Evolutionary conservation across 2,888 invertebrate genomes (phyloP).

Genomic region (Podotricha telesiphe): DNA sequence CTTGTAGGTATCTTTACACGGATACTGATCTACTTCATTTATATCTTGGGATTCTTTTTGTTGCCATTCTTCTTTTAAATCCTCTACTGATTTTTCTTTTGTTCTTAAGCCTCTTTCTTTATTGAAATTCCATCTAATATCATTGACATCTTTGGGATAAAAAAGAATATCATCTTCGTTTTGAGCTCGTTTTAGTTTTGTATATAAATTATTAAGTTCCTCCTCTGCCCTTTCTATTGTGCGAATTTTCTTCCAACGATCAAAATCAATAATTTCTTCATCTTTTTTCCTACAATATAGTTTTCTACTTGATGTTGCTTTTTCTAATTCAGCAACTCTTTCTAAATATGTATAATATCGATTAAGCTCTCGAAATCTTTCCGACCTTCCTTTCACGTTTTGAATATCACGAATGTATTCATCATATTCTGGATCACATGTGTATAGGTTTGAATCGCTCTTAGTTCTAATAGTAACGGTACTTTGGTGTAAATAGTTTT

Average conservation of each 20-base stretch:
- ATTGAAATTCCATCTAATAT: conserved; percentile 90
- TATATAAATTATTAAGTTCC: conserved; percentile 90
- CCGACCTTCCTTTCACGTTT: conserved; percentile 87
- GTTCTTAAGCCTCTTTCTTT: conserved; percentile 89
- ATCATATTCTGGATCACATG: conserved; percentile 85
- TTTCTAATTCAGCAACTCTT: conserved; percentile 91
- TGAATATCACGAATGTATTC: conserved; percentile 87
- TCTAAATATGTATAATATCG: conserved; percentile 93
- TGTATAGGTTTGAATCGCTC: conserved; percentile 68
- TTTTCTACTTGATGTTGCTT: conserved; percentile 87
- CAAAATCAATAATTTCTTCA: conserved; percentile 93
- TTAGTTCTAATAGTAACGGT: conserved; percentile 57
- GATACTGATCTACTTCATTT: conserved; percentile 69
- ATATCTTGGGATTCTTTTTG: conserved; percentile 83
- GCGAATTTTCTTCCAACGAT: conserved; percentile 92
- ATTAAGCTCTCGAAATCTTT: conserved; percentile 92
- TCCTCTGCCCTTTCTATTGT: conserved; percentile 91
- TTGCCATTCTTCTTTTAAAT: conserved; percentile 90
- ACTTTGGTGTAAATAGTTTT: conserved; percentile 62
- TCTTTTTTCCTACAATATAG: conserved; percentile 88
- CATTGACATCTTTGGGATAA: conserved; percentile 88
- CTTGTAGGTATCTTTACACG: conserved; percentile 88
- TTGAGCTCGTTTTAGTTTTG: conserved; percentile 90
- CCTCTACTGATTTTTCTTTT: conserved; percentile 94
- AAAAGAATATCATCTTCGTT: conserved; percentile 93